phyloP scores from a whole-genome alignment of 2,113 vertebrate species.

The Panurus biarmicus region DNA sequence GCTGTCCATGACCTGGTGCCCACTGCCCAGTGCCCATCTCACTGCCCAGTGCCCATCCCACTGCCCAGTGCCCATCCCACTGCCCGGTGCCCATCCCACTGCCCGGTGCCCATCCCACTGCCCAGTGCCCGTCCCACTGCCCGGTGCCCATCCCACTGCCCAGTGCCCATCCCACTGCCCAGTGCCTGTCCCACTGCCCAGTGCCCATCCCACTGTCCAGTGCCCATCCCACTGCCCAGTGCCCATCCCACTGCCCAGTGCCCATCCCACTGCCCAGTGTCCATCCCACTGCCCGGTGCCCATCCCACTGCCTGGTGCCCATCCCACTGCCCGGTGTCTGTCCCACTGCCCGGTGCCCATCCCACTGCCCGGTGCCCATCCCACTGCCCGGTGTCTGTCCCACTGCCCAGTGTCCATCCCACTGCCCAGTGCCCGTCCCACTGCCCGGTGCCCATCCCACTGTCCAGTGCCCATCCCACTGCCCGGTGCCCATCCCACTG shows the following conservation, averaged over 20 bases:
- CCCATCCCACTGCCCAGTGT: rapidly evolving
- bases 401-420: neutral
- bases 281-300: rapidly evolving
- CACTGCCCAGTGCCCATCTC: neutral
- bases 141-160: rapidly evolving
- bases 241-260: rapidly evolving
- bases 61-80: rapidly evolving
- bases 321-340: rapidly evolving
- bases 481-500: rapidly evolving
- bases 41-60: rapidly evolving
- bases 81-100: neutral
- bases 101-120: rapidly evolving
- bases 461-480: rapidly evolving
- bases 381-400: rapidly evolving
- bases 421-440: rapidly evolving
- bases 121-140: rapidly evolving
- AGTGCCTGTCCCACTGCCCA: rapidly evolving
- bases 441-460: rapidly evolving
- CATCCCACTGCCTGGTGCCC: rapidly evolving
- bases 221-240: rapidly evolving
- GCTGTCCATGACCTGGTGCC: too few relatives aligned
- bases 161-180: neutral
- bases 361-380: rapidly evolving
- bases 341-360: rapidly evolving
- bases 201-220: rapidly evolving